Evolutionary conservation across 35 echinoderm and acorn worm species (phyloP).

Genomic region (Chiridota heheva): DNA sequence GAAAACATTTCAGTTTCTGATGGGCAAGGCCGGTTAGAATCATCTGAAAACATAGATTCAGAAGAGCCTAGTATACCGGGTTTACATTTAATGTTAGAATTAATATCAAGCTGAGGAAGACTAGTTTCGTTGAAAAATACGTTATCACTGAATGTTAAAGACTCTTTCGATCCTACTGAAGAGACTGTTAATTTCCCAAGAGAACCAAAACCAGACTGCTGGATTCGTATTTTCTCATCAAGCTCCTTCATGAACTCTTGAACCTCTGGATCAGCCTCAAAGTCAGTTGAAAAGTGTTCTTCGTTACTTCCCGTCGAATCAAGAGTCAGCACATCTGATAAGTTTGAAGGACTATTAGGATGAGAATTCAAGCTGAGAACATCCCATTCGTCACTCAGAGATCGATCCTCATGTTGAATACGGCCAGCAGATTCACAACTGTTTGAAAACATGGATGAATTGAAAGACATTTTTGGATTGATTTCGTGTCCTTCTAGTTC

Average conservation of each 20-base stretch:
- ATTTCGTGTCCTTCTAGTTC: slow-evolving; percentile 13
- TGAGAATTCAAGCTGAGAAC: slow-evolving; percentile 17
- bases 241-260: slow-evolving; percentile 29
- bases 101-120: slow-evolving; percentile 19
- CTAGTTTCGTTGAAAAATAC: neutral
- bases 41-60: slow-evolving; percentile 27
- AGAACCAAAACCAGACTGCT: neutral
- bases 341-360: neutral
- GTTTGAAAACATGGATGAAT: neutral
- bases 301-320: slow-evolving; percentile 20
- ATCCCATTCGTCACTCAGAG: slow-evolving; percentile 22
- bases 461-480: slow-evolving; percentile 39
- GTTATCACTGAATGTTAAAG: slow-evolving; percentile 16
- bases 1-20: slow-evolving; percentile 30
- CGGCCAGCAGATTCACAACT: neutral
- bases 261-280: slow-evolving; percentile 39
- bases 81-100: slow-evolving; percentile 44
- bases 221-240: slow-evolving; percentile 9
- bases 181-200: slow-evolving; percentile 20
- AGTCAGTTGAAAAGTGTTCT: slow-evolving; percentile 17
- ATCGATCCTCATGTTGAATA: neutral
- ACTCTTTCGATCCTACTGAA: slow-evolving; percentile 16
- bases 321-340: neutral
- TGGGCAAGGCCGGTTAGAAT: slow-evolving; percentile 13
- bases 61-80: slow-evolving; percentile 14